phyloP scores from a whole-genome alignment of 2,113 vertebrate genomes.

The Hypomesus transpacificus region DNA sequence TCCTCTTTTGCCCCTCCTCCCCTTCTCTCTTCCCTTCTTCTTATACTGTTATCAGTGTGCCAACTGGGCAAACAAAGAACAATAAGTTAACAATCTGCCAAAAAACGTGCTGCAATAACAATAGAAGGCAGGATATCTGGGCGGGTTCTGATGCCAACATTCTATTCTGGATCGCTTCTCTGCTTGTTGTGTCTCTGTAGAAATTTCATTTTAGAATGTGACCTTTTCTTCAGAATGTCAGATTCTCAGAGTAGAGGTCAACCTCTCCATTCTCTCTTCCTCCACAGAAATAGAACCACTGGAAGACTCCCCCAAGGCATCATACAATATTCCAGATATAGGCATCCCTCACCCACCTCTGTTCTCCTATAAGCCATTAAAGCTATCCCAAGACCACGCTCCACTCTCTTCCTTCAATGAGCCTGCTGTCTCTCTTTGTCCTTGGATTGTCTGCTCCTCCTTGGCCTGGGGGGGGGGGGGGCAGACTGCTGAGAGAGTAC shows the following conservation, averaged over 20 bases:
- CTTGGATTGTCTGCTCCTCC: too few relatives aligned
- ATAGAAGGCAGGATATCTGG: conserved; percentile 1
- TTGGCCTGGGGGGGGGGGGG: too few relatives aligned
- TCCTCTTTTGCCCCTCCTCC: conserved; percentile 9
- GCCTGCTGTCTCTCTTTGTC: too few relatives aligned
- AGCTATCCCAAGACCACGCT: too few relatives aligned
- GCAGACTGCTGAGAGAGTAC: not conserved
- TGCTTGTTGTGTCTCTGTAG: not conserved
- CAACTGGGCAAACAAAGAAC: not conserved
- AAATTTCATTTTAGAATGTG: not conserved
- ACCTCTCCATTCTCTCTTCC: not conserved
- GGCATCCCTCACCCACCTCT: too few relatives aligned
- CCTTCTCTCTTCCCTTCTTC: not conserved
- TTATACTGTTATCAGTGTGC: too few relatives aligned
- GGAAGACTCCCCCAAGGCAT: too few relatives aligned
- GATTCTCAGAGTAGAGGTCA: not conserved
- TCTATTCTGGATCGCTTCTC: conserved; percentile 24
- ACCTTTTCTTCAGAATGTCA: not conserved
- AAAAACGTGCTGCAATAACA: not conserved
- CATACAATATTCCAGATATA: too few relatives aligned
- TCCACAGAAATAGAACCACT: not conserved
- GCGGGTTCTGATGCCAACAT: not conserved
- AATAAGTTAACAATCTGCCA: not conserved
- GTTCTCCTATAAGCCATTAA: too few relatives aligned
- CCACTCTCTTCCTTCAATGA: too few relatives aligned